A percentile compares a stretch with the other conserved stretches of the same genome.
phyloP scores from a whole-genome alignment of 2,888 invertebrate species.

The Endotricha flammealis region DNA sequence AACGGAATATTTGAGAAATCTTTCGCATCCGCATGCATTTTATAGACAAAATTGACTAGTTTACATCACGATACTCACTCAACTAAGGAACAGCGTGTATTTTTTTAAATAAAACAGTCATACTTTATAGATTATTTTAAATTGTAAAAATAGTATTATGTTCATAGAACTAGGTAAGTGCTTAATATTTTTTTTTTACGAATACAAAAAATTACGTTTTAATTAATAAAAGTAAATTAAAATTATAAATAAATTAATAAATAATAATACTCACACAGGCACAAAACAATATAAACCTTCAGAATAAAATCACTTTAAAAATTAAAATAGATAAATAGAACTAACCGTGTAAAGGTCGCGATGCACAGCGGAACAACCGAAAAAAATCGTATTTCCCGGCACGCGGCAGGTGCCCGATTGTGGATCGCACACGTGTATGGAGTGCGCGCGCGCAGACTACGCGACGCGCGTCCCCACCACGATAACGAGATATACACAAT shows the following conservation, averaged over 20 bases:
- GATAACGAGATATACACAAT: neutral
- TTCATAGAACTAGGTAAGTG: too few relatives aligned
- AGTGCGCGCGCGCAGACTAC: conserved; percentile 20
- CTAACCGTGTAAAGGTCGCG: neutral
- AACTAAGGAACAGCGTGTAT: too few relatives aligned
- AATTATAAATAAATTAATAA: neutral
- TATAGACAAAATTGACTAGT: too few relatives aligned
- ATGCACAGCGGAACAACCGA: neutral
- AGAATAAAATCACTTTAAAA: neutral
- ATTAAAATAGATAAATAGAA: neutral
- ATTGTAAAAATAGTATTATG: too few relatives aligned
- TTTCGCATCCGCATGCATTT: too few relatives aligned
- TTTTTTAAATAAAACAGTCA: too few relatives aligned
- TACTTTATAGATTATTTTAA: too few relatives aligned
- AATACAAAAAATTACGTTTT: too few relatives aligned
- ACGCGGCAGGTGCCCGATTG: neutral
- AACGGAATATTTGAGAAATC: too few relatives aligned
- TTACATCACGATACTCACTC: too few relatives aligned
- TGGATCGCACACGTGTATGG: conserved; percentile 13
- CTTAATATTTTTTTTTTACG: too few relatives aligned
- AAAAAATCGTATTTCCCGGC: neutral
- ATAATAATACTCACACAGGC: neutral
- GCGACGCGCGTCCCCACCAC: conserved; percentile 13
- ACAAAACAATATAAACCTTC: neutral
- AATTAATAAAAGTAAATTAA: too few relatives aligned